Base-by-base conservation (phyloP, 2,797 vertebrate genomes). In the Muraenolepis orangiensis region DNA sequence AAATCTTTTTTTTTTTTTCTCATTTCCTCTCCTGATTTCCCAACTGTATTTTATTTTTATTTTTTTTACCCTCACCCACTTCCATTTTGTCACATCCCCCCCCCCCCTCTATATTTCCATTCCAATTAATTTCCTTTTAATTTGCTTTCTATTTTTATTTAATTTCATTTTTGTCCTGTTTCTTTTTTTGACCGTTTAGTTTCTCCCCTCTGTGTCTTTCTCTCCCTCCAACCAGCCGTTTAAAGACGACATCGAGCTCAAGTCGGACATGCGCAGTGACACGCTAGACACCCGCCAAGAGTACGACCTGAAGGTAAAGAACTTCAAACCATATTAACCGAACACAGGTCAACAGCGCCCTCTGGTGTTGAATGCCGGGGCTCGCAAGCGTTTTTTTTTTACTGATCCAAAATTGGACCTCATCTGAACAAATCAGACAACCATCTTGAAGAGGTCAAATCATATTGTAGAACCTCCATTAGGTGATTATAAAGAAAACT, bases 171-270 rank as follows among this genome's bases (percentile, higher is more conserved):
- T 80, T 32, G 57, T 83, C 87, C 81, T 70, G 66, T 88, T 90
- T 82, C 79, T 81, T 91, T 84, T 85, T 88, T 93, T 93, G 92
- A 93, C 83, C 87, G 83, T 93, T 93, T 92, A 94, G 94, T 94
- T 94, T 93, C 91, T 94, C 87, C 94, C 94, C 89, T 94, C 94
- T 94, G 93, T 95, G 91, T 93, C 91, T 85, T 91, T 89, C 78
- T 82, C 83, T 91, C 87, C 90, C 80, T 93, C 90, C 81, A 88
- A 84, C 77, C 93, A 98, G 97, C 96, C 97, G 0, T 98, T 98
- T 92, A 98, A 98, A 91, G 97, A 98, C 0, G 97, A 98, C 14
- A 96, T 96, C 88, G 97, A 98, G 89, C 87, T 98, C 87, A 98
- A 98, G 91, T 95, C 96, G 78, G 97, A 98, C 87, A 92, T 98